These are phyloP conservation scores for Prietella phreatophila DNA, from an alignment of 2,113 vertebrate genomes.

Conservation along the genomic window DNA sequence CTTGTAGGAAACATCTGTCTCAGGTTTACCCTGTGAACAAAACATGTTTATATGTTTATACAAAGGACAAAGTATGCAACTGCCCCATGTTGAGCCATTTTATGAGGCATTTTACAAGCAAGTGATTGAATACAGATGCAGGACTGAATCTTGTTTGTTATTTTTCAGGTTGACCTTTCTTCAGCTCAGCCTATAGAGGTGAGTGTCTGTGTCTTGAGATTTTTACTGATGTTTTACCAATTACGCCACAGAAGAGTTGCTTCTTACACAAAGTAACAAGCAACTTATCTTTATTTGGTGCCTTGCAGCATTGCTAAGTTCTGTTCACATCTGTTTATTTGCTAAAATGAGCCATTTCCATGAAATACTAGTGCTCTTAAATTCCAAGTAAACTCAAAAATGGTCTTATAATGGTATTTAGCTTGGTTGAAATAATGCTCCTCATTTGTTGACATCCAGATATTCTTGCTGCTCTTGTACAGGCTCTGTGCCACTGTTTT, in stretches of 20 bases:
- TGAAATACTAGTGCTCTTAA: not conserved
- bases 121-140: conserved; percentile 21
- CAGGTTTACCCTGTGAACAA: conserved; percentile 19
- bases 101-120: conserved; percentile 25
- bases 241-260: not conserved
- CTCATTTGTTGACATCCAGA: conserved; percentile 2
- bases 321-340: not conserved
- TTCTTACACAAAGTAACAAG: not conserved
- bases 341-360: conserved; percentile 14
- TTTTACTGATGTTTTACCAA: not conserved
- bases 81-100: not conserved
- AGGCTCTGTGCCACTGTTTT: conserved; percentile 48
- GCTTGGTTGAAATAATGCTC: not conserved
- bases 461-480: conserved; percentile 37
- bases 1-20: not conserved
- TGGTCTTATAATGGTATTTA: conserved; percentile 15
- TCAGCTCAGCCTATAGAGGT: conserved; percentile 68
- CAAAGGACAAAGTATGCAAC: conserved; percentile 10
- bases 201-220: conserved; percentile 55
- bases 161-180: conserved; percentile 72
- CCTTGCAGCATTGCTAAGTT: not conserved
- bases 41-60: not conserved
- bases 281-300: not conserved
- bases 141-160: conserved; percentile 36
- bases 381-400: conserved; percentile 2